Evolutionary conservation across 2,113 vertebrate genomes (phyloP), one percentile per base, ranked within the genome.

Genomic region (Perccottus glenii): DNA sequence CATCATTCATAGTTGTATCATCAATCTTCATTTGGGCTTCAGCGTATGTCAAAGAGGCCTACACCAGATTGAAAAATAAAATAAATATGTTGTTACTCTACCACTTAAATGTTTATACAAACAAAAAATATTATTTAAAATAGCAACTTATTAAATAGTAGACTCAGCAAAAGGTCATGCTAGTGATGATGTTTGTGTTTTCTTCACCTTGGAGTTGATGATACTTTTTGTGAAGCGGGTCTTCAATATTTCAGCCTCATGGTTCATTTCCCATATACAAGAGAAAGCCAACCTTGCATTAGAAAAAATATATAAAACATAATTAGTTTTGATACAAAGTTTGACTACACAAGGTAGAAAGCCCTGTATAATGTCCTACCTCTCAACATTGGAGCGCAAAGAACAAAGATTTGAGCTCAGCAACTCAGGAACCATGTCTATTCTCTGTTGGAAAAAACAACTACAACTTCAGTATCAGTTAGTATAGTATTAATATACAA

Each of bases 11-110:
- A 62, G 45, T 2, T 60, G 91, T 55, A 59, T 98, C 97, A 81
- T 99, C 97, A 45, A 99, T 98, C 91, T 90, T 96, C 96, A 99
- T 95, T 83, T 99, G 97, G 77, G 97, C 97, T 90, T 99, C 97
- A 0, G 97, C 96, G 0, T 99, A 99, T 0, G 96, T 98, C 70
- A 99, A 93, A 51, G 97, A 99, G 49, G 96, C 96, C 98, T 99
- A 73, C 6, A 47, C 15, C 42, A 62, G 57, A 63, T 9, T 2
- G 1, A 42, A 15, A 45, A 9, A 2, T 51, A 27, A n/a, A 35
- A 33, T 7, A 52, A 14, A 35, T 14, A 27, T 27, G 3, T 27
- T 27, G 1, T 27, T n/a, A 15, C 43, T 2, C 2, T 5, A 16
- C 1, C 9, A 4, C 40, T 33, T 56, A 32, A 49, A 38, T 27